A percentile compares a stretch with the other conserved stretches of the same genome.
Conservation (phyloP, 2,888 invertebrate genomes). For the Nesidiocoris tenuis region DNA sequence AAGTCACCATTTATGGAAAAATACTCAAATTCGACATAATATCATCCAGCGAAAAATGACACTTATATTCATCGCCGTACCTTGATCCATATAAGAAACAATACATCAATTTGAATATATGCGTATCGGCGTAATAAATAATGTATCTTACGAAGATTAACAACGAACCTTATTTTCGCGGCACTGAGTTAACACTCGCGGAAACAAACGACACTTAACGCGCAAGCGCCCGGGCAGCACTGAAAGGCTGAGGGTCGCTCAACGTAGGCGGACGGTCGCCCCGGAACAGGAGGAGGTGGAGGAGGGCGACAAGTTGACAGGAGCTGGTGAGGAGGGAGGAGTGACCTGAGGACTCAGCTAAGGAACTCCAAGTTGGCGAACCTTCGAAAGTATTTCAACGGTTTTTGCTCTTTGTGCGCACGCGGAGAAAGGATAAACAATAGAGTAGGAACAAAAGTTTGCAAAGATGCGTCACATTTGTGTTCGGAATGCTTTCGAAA, state of each 20-base stretch:
- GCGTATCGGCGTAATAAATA: too few relatives aligned
- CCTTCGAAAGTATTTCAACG: background rate
- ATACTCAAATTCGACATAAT: too few relatives aligned
- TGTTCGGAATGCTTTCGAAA: too few relatives aligned
- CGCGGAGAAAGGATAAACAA: too few relatives aligned
- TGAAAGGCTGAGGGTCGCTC: constrained; percentile 21
- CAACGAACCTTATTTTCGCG: constrained; percentile 42
- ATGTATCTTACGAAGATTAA: background rate
- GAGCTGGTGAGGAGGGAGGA: constrained; percentile 4
- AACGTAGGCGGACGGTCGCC: background rate
- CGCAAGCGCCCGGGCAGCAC: constrained; percentile 40
- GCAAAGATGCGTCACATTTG: too few relatives aligned
- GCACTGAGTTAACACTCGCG: constrained; percentile 37
- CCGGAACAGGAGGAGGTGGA: background rate
- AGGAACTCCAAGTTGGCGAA: background rate
- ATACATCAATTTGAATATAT: too few relatives aligned
- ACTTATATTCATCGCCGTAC: too few relatives aligned
- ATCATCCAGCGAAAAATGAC: too few relatives aligned
- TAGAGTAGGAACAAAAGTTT: too few relatives aligned
- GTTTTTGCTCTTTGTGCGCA: too few relatives aligned
- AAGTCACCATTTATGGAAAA: too few relatives aligned
- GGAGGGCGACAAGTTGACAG: constrained; percentile 1
- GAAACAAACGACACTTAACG: constrained; percentile 34
- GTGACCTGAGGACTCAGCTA: background rate
- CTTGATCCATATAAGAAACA: too few relatives aligned